Evolutionary conservation across 92 coral and sea anemone species (phyloP).

Genomic region (Scolanthus callimorphus): DNA sequence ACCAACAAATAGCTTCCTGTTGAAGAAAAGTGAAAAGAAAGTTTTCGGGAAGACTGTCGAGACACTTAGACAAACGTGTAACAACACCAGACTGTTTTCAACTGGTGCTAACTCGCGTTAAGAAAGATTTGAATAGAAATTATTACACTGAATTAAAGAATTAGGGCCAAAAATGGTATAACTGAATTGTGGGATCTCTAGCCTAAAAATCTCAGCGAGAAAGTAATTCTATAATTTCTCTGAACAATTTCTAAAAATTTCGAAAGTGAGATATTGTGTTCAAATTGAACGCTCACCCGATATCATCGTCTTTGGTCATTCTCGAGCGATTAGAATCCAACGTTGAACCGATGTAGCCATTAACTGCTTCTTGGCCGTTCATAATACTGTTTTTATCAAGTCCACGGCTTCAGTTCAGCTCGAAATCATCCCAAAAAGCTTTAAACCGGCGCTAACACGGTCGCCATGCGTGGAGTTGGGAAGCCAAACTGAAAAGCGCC

Average conservation of each 20-base stretch:
- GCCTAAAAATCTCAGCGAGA: constrained; percentile 4
- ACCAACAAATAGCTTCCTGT: constrained; percentile 99
- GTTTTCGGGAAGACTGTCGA: neutral
- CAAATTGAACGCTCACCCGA: constrained; percentile 60
- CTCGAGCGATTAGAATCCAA: constrained; percentile 65
- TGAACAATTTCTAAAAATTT: constrained; percentile 24
- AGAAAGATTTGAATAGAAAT: constrained; percentile 5
- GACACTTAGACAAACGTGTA: constrained; percentile 18
- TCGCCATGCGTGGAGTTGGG: constrained; percentile 57
- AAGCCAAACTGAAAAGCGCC: constrained; percentile 76
- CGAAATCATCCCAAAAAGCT: constrained; percentile 59
- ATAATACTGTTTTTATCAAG: constrained; percentile 48
- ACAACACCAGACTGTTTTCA: neutral
- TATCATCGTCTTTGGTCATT: constrained; percentile 96
- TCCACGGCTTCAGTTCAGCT: constrained; percentile 46
- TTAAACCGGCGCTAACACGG: constrained; percentile 10
- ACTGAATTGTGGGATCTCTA: neutral
- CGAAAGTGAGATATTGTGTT: constrained; percentile 48
- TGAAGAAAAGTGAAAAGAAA: neutral
- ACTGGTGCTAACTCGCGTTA: neutral
- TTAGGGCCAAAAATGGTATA: neutral
- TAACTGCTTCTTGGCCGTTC: constrained; percentile 68
- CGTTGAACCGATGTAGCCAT: constrained; percentile 60
- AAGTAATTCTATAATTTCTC: constrained; percentile 19
- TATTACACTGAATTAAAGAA: constrained; percentile 1